Evolutionary conservation across 2,888 invertebrate genomes (phyloP).

Genomic region (Lamellibrachia satsuma): DNA sequence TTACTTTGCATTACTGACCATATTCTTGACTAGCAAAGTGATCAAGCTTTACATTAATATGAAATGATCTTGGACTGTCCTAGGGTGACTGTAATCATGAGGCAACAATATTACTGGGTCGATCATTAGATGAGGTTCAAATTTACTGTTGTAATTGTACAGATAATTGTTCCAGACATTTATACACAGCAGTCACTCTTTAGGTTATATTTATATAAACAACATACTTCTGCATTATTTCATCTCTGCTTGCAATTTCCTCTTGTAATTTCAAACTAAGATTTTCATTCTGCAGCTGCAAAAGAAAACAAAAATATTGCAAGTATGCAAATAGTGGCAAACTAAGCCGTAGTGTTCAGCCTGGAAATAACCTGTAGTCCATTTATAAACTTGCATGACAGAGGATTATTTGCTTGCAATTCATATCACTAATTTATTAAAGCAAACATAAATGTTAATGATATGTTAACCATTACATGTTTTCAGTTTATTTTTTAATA

Average conservation of each 20-base stretch:
- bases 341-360: not conserved
- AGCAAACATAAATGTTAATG: not conserved
- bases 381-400: not conserved
- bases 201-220: not conserved
- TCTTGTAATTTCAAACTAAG: conserved; percentile 54
- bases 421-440: not conserved
- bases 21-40: not conserved
- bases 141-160: not conserved
- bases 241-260: conserved; percentile 53
- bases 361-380: not conserved
- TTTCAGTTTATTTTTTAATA: too few species aligned
- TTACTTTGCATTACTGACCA: not conserved
- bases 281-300: conserved; percentile 58
- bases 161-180: not conserved
- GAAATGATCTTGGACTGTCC: too few species aligned
- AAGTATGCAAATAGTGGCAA: not conserved
- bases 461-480: too few species aligned
- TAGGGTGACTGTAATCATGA: not conserved
- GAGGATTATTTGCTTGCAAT: not conserved
- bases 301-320: not conserved
- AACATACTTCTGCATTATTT: conserved; percentile 46
- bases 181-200: not conserved
- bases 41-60: not conserved
- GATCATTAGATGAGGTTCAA: not conserved
- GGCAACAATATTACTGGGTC: not conserved